Conservation (phyloP, 1,140 invertebrate species). For the Drosophila sproati region DNA sequence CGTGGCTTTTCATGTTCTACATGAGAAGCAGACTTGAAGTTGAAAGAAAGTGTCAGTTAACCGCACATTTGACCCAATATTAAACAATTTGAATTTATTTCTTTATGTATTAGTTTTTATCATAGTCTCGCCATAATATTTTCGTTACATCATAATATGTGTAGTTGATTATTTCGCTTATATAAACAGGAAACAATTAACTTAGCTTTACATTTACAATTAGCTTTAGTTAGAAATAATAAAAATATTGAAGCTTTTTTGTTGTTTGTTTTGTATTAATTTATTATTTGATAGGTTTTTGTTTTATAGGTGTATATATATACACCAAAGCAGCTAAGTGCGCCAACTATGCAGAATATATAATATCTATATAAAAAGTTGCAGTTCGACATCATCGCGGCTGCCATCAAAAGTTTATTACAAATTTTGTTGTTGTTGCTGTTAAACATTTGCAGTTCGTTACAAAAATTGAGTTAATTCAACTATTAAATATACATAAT, state of each 20-base stretch:
- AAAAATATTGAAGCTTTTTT: slow-evolving; percentile 79
- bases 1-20: too few species aligned
- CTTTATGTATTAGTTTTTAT: slow-evolving; percentile 52
- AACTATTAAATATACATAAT: slow-evolving; percentile 71
- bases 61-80: neutral
- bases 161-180: slow-evolving; percentile 71
- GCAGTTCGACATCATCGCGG: slow-evolving; percentile 42
- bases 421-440: slow-evolving; percentile 14
- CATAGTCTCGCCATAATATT: slow-evolving; percentile 58
- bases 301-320: slow-evolving; percentile 55
- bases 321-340: slow-evolving; percentile 59
- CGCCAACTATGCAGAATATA: slow-evolving; percentile 51
- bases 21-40: neutral
- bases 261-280: slow-evolving; percentile 62
- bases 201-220: slow-evolving; percentile 74
- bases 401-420: slow-evolving; percentile 45
- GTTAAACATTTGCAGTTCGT: slow-evolving; percentile 43
- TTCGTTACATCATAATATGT: slow-evolving; percentile 48
- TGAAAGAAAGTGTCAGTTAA: neutral
- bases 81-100: slow-evolving; percentile 3
- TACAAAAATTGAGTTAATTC: slow-evolving; percentile 73
- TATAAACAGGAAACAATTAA: slow-evolving; percentile 80
- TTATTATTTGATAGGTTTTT: slow-evolving; percentile 61
- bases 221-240: slow-evolving; percentile 78
- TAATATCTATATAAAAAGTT: slow-evolving; percentile 61